Evolutionary conservation across 2,888 invertebrate species (phyloP).

Genomic region (Epistrophe grossulariae): DNA sequence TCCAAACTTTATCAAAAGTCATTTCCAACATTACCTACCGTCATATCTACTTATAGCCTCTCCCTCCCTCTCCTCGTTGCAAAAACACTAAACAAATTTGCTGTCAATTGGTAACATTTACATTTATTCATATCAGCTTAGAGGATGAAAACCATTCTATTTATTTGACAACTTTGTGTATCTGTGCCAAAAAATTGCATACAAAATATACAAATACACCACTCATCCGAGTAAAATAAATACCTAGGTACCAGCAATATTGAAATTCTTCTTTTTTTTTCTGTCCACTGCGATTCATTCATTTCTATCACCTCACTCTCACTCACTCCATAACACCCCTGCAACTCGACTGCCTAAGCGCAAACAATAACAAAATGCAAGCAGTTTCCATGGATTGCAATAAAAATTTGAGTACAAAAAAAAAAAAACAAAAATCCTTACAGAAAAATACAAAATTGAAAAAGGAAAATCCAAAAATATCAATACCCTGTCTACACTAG

Average conservation of each 20-base stretch:
- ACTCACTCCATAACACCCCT: not conserved
- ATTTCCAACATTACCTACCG: not conserved
- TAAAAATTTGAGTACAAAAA: slow-evolving; percentile 61
- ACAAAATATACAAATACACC: slow-evolving; percentile 47
- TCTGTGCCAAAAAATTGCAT: slow-evolving; percentile 67
- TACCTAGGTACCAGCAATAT: slow-evolving; percentile 67
- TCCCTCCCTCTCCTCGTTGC: not conserved
- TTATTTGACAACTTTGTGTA: slow-evolving; percentile 76
- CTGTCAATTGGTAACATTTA: slow-evolving; percentile 70
- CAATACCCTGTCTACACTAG: slow-evolving; percentile 50
- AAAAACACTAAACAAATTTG: slow-evolving; percentile 53
- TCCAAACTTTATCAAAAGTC: slow-evolving; percentile 14
- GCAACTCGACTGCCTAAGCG: slow-evolving; percentile 41
- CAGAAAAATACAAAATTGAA: slow-evolving; percentile 47
- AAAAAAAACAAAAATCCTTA: slow-evolving; percentile 67
- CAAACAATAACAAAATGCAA: slow-evolving; percentile 65
- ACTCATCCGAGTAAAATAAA: slow-evolving; percentile 71
- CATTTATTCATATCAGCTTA: slow-evolving; percentile 61
- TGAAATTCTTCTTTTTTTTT: slow-evolving; percentile 46
- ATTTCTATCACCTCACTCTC: slow-evolving; percentile 64
- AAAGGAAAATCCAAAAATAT: slow-evolving; percentile 51
- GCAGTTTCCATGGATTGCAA: slow-evolving; percentile 66
- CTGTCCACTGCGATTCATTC: slow-evolving; percentile 57
- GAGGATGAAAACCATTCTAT: slow-evolving; percentile 71
- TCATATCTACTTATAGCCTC: not conserved